Evolutionary conservation across 2,113 vertebrate species (phyloP), one percentile per base, ranked within the genome.

Genomic region (Triplophysa siluroides): DNA sequence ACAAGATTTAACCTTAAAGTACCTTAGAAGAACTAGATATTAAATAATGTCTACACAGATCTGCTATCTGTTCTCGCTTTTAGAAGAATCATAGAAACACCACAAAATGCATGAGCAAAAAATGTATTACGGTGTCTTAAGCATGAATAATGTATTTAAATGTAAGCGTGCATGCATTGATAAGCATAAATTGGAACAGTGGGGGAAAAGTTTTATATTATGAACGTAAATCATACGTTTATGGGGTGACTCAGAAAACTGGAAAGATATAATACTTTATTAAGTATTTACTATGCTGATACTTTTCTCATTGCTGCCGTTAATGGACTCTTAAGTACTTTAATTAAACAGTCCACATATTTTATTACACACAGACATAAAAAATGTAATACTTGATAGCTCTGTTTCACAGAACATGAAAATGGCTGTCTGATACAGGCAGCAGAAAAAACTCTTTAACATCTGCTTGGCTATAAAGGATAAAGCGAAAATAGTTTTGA

Each of bases 341-440:
- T 23, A n/a, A 43, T 61, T 74, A 74, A 74, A 74, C 71, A 74
- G 33, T 60, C 33, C 54, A 74, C 54, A 43, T 43, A 60, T 61
- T 74, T 74, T 74, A 74, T 74, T 74, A 58, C 70, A 41, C 52
- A 58, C 70, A 74, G 29, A 38, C 54, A 74, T 74, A 18, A 74
- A 8, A 74, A 60, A 43, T 60, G 0, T 24, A 43, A 43, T 47
- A 38, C 70, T 72, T 58, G 29, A 54, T 23, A 43, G 71, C 58
- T 43, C n/a, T 60, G 70, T 60, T 60, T 60, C 16, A 74, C 58
- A 58, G 54, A 58, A 58, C 54, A 58, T 21, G 19, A 21, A 58
- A 58, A 58, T 58, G 8, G 19, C n/a, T 58, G 54, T n/a, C 19
- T 9, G 54, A 21, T 58, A 58, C 16, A 5, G 19, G 8, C 11